Base-by-base conservation (phyloP, 2,113 vertebrate genomes). In the Aspiorhynchus laticeps region DNA sequence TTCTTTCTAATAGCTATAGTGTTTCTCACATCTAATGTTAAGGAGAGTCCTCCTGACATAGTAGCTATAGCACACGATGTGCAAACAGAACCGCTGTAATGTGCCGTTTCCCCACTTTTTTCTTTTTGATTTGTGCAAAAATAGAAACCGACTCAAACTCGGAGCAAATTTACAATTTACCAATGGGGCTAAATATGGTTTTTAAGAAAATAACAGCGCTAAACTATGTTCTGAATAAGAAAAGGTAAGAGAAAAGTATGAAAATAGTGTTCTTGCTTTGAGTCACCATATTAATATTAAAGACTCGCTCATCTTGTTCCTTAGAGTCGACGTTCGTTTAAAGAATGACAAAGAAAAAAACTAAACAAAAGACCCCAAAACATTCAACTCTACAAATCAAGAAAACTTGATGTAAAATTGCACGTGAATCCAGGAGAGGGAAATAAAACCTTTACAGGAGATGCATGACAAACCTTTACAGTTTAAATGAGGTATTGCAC, bases 401-500 rank as follows among this genome's bases (percentile, higher is more conserved):
- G 94, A 95, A 90, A 81, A 85, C 65, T 85, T 93, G 94, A 93
- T 95, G 94, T 94, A 93, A 96, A 96, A 96, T 95, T 96, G 96
- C 95, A 97, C 95, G 80, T 88, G 94, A 93, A 94, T 91, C 71
- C 26, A 67, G 94, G 94, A 96, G 92, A 93, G 48, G 19, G 77
- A 51, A 88, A 74, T 33, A 86, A 65, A 83, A 89, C 90, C 92
- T 90, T 95, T 36, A 36, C 67, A 71, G 7, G 94, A 91, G 90
- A 95, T 95, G 83, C 94, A 94, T 92, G 95, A 97, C 94, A 96
- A 96, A 97, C 94, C 93, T 95, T 96, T 96, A 96, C 96, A 97
- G 96, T 96, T 96, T 96, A 96, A 96, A 97, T 97, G 97, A 99
- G 97, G 96, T 99, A 98, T 99, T 98, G 97, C 97, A 99, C 97